Base-by-base conservation (phyloP, 2,797 vertebrate species). In the Adrianichthys oophorus region DNA sequence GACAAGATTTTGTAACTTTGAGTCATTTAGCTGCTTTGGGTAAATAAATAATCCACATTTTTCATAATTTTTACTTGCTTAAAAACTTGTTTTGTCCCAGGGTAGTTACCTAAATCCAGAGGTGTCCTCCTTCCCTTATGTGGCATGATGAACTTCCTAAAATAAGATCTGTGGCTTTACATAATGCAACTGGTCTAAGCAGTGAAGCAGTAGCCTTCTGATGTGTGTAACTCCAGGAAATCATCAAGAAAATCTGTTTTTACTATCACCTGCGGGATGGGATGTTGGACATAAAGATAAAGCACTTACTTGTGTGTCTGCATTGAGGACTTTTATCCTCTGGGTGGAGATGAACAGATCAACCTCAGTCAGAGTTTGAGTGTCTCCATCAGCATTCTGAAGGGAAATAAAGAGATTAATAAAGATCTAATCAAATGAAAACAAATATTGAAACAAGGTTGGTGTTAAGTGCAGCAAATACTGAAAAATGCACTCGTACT, bases 331-430 rank as follows among this genome's bases (percentile, higher is more conserved):
- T 91, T 98, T 99, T 87, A 99, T 99, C 89, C 98, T 94, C 88
- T 99, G 98, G 5, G 98, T 99, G 67, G 98, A 99, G 83, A 99
- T 99, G 89, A 99, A 99, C 56, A 99, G 92, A 84, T 99, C 98
- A 7, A 99, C 98, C 87, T 99, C 98, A 0, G 96, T 98, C 85
- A 99, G 90, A 1, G 93, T 94, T 86, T 97, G 95, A 40, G 92
- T 82, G 0, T 98, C 97, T 52, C 95, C 96, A 42, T 99, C 98
- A 2, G 95, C 91, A 56, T 87, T 96, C 96, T 99, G 83, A 52
- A 81, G 79, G 46, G 65, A 80, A 17, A 78, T 24, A 76, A 7
- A 65, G 44, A 16, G 65, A 45, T 16, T 10, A 5, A 55, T 79
- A 19, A 74, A 41, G 62, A 43, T 26, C 45, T 16, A 60, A 17